Conservation (phyloP, 2,113 vertebrate species). For the Epinephelus fuscoguttatus region DNA sequence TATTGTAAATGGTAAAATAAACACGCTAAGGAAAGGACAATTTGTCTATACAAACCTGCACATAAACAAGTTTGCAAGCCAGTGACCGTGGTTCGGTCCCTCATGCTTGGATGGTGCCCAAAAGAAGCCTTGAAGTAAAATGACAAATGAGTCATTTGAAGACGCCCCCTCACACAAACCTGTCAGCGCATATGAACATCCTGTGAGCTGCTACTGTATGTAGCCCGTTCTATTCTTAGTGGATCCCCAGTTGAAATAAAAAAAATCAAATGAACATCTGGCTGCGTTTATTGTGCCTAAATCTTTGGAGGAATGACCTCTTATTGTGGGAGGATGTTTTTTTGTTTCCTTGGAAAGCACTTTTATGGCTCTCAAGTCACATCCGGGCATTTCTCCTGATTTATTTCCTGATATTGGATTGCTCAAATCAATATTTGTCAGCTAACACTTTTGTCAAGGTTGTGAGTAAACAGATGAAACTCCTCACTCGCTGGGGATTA, state of each 20-base stretch:
- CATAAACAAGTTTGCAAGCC: constrained; percentile 51
- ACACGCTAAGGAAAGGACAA: not conserved
- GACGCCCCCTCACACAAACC: constrained; percentile 75
- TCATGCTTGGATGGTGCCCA: constrained; percentile 72
- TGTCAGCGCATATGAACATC: constrained; percentile 79
- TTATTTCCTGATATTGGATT: constrained; percentile 25
- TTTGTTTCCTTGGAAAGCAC: constrained; percentile 7
- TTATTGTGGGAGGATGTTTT: not conserved
- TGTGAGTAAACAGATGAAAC: constrained; percentile 52
- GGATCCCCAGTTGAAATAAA: constrained; percentile 24
- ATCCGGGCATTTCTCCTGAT: constrained; percentile 1
- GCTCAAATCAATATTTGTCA: constrained; percentile 56
- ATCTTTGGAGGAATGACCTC: constrained; percentile 5
- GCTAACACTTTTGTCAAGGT: constrained; percentile 44
- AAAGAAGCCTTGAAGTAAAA: constrained; percentile 80
- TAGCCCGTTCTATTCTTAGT: constrained; percentile 52
- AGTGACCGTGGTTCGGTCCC: constrained; percentile 50
- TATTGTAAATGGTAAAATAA: constrained; percentile 12
- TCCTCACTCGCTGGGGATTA: constrained; percentile 57
- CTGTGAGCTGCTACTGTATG: constrained; percentile 59
- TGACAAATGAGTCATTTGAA: constrained; percentile 82
- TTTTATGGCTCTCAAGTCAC: constrained; percentile 4
- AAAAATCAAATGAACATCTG: constrained; percentile 54
- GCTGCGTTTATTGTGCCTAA: constrained; percentile 28
- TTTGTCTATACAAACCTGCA: constrained; percentile 27